phyloP scores from a whole-genome alignment of 1,140 invertebrate species.

The Thaumatotibia leucotreta region DNA sequence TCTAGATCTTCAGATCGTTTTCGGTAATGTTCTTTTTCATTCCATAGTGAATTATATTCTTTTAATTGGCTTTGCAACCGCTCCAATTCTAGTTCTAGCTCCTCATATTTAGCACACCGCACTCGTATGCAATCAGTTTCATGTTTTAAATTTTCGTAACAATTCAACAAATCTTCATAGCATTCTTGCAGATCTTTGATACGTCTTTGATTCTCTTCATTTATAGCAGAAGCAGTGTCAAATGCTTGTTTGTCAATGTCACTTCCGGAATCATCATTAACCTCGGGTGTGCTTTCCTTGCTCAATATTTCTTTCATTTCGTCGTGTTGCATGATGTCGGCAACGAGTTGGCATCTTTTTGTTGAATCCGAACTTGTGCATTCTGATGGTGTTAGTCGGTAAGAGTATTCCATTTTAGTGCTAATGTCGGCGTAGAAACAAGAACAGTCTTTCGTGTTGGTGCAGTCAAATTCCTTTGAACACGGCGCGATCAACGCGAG shows the following conservation, averaged over 20 bases:
- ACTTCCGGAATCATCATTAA: slow-evolving; percentile 30
- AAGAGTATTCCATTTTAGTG: slow-evolving; percentile 39
- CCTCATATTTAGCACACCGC: slow-evolving; percentile 48
- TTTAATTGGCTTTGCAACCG: slow-evolving; percentile 41
- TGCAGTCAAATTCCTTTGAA: slow-evolving; percentile 32
- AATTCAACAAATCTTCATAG: slow-evolving; percentile 55
- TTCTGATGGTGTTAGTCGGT: slow-evolving; percentile 41
- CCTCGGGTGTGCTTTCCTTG: slow-evolving; percentile 34
- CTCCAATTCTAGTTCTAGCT: slow-evolving; percentile 54
- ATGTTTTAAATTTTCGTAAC: slow-evolving; percentile 58
- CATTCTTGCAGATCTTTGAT: slow-evolving; percentile 60
- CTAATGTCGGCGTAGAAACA: slow-evolving; percentile 49
- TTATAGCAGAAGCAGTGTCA: slow-evolving; percentile 39
- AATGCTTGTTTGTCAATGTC: slow-evolving; percentile 23
- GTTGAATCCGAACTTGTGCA: slow-evolving; percentile 39
- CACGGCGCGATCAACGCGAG: slow-evolving; percentile 60
- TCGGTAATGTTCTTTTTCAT: slow-evolving; percentile 59
- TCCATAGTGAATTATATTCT: slow-evolving; percentile 58
- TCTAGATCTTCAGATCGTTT: slow-evolving; percentile 59
- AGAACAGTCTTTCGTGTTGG: slow-evolving; percentile 32
- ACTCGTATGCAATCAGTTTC: slow-evolving; percentile 49
- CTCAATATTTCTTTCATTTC: slow-evolving; percentile 66
- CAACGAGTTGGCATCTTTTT: slow-evolving; percentile 60
- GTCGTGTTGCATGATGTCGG: slow-evolving; percentile 61
- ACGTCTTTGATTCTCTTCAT: slow-evolving; percentile 49